Percentiles rank a stretch among this genome's conserved stretches.
Conservation (phyloP, 2,888 invertebrate genomes). For the Eilema griseolum region DNA sequence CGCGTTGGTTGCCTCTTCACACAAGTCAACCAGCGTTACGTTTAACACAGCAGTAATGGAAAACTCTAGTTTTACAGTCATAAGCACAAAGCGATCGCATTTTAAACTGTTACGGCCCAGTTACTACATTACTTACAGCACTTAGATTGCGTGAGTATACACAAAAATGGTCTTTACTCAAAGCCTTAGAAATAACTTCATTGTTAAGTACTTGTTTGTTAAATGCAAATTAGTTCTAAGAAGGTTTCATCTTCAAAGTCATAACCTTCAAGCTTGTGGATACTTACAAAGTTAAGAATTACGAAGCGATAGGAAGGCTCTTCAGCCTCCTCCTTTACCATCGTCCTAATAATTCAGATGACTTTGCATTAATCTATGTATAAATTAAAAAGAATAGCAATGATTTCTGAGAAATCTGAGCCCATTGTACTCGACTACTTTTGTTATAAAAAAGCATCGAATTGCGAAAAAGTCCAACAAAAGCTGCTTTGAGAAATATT, state of each 20-base stretch:
- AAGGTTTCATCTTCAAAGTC: neutral
- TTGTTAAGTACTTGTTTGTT: constrained; percentile 1
- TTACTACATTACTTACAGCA: constrained; percentile 27
- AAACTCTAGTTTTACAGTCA: constrained; percentile 68
- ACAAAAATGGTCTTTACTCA: neutral
- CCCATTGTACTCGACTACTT: too few species aligned
- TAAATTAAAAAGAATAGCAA: neutral
- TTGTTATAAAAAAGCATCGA: too few species aligned
- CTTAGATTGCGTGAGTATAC: constrained; percentile 22
- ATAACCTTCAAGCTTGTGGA: neutral
- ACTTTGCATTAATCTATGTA: neutral
- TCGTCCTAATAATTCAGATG: too few species aligned
- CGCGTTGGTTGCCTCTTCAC: constrained; percentile 62
- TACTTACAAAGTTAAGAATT: neutral
- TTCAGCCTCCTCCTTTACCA: neutral
- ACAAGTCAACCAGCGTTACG: constrained; percentile 62
- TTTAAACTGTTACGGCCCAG: constrained; percentile 37
- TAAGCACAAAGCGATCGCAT: constrained; percentile 39
- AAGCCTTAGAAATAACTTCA: neutral
- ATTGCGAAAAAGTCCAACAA: neutral
- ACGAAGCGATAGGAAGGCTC: neutral
- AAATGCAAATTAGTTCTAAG: neutral
- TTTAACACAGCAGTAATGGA: constrained; percentile 71
- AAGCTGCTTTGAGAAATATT: neutral
- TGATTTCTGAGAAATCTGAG: too few species aligned